Evolutionary conservation across 2,113 vertebrate genomes (phyloP), one percentile per base, ranked within the genome.

Genomic region (Sigmodon hispidus): DNA sequence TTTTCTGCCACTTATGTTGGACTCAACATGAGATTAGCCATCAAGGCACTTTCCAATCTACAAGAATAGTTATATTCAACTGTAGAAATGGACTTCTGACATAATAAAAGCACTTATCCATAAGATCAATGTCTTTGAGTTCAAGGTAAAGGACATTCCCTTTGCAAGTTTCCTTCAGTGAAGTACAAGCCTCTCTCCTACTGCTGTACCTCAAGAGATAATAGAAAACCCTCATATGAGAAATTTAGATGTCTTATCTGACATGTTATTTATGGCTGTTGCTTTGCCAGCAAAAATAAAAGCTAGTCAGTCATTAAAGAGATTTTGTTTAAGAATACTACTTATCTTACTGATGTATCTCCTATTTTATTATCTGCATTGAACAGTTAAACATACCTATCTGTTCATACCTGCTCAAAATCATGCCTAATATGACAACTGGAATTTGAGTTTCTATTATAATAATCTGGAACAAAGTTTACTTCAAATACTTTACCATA

Each of bases 31-130:
- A 87, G 65, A 63, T 94, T 67, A 77, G 34, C 26, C 19, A 9
- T 57, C 45, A 93, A 89, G 52, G 43, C 48, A 73, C 57, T 87
- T 93, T 79, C 52, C 17, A 29, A 19, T 89, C 70, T 77, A 31
- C 6, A 19, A 40, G 36, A 24, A 34, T 65, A 34, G 63, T 45
- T 70, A 87, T 13, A 65, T 11, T 40, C 69, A 75, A 87, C 36
- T 76, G 40, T 48, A 83, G 73, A 96, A 83, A 89, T 72, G 40
- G 4, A 69, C 36, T 94, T 94, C 67, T 70, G 31, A 59, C 9
- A 45, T 65, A 95, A 95, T 94, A 96, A 85, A 90, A 45, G 81
- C 40, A 89, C 67, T 93, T 94, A 94, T 77, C 75, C 1, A 16
- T 55, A 72, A 87, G 65, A 67, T 90, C 80, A 93, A 29, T 92